Evolutionary conservation across 2,113 vertebrate species (phyloP), one percentile per base, ranked within the genome.

Genomic region (Triplophysa dalaica): DNA sequence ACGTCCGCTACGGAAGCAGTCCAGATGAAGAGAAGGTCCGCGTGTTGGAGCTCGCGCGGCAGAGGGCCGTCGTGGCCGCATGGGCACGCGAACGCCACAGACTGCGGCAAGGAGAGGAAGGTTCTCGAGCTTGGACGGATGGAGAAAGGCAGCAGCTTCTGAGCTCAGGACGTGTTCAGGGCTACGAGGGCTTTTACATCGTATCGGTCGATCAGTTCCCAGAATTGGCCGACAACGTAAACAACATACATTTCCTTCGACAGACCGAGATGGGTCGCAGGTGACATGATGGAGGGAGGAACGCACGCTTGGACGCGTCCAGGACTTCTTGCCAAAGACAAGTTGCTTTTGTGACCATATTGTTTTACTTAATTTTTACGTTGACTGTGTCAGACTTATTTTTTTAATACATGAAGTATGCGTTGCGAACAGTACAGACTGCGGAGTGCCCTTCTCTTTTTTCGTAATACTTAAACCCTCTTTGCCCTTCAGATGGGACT

Each of bases 241-340:
- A 94, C 94, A 99, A 99, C 88, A 94, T 99, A 91, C 96, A 98
- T 87, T 99, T 99, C 91, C 95, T 99, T 97, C 94, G 96, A 94
- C 98, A 99, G 94, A 98, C 95, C 19, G 98, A 99, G 88, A 98
- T 98, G 97, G 98, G 98, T 92, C 95, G 96, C 89, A 99, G 98
- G 98, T 99, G 97, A 99, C 98, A 98, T 94, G 89, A 91, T 87
- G 80, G 86, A 76, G 48, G 48, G 11, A 67, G 43, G 8, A 63
- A 67, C 52, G 60, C 43, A 4, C 22, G 10, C 61, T 78, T 77
- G 78, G 82, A 83, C 87, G 86, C 79, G 77, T 72, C 86, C 90
- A 83, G 93, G 92, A 95, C 94, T 94, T 94, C 94, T 98, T 98
- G 96, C 97, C 98, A 98, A 99, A 98, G 96, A 99, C 97, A 94